Percentiles rank a stretch among this genome's conserved stretches.
Evolutionary conservation across 2,113 vertebrate species (phyloP).

Genomic region (Sceloporus tristichus): DNA sequence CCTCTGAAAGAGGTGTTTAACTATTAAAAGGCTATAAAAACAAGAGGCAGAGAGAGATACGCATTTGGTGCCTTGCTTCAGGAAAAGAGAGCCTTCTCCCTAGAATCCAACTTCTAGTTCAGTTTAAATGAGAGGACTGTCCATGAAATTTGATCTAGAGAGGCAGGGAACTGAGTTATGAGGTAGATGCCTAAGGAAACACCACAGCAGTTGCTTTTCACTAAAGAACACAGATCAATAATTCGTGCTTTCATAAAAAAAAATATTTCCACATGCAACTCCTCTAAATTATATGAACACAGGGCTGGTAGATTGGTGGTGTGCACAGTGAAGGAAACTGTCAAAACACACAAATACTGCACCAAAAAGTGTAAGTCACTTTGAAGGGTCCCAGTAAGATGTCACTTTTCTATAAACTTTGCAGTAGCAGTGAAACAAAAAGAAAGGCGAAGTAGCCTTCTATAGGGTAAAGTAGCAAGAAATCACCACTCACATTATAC

Average conservation of each 20-base stretch:
- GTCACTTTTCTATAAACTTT: not conserved
- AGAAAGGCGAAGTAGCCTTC: not conserved
- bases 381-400: slow-evolving; percentile 48
- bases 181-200: slow-evolving; percentile 65
- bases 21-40: slow-evolving; percentile 35
- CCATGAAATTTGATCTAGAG: slow-evolving; percentile 43
- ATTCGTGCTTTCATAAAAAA: slow-evolving; percentile 73
- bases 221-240: slow-evolving; percentile 65
- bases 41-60: slow-evolving; percentile 1
- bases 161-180: slow-evolving; percentile 58
- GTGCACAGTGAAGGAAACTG: slow-evolving; percentile 67
- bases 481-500: not conserved
- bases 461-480: not conserved
- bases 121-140: slow-evolving; percentile 49
- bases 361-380: slow-evolving; percentile 65
- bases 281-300: slow-evolving; percentile 73
- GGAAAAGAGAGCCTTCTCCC: not conserved
- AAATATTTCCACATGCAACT: slow-evolving; percentile 72
- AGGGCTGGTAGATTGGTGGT: slow-evolving; percentile 61
- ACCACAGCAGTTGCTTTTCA: slow-evolving; percentile 60
- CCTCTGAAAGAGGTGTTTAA: slow-evolving; percentile 50
- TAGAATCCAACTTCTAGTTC: slow-evolving; percentile 41
- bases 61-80: slow-evolving; percentile 10
- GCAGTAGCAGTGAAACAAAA: slow-evolving; percentile 29
- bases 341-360: slow-evolving; percentile 70